Conservation (phyloP, 2,797 vertebrate genomes). For the Trachops cirrhosus region DNA sequence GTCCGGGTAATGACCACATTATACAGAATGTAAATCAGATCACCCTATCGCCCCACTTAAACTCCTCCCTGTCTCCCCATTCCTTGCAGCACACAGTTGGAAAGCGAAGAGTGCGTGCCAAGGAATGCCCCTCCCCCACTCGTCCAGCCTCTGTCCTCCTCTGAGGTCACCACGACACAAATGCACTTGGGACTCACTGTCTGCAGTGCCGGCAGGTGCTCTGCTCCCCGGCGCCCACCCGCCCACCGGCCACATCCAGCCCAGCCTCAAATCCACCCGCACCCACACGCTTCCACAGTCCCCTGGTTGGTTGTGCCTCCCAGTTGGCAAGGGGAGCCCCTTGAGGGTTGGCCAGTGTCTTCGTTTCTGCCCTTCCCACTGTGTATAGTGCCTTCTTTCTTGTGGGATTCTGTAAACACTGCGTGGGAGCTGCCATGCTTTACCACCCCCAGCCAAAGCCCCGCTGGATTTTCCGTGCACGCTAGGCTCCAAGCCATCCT, state of each 20-base stretch:
- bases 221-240: neutral
- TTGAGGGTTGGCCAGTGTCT: neutral
- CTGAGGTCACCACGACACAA: neutral
- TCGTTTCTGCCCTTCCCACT: neutral
- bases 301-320: neutral
- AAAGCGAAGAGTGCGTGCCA: neutral
- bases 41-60: neutral
- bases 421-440: no score
- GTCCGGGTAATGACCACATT: neutral
- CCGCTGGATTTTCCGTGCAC: neutral
- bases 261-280: neutral
- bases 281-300: no score
- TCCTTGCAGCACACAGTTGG: neutral
- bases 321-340: neutral
- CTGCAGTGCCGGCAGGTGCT: neutral
- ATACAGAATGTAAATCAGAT: neutral
- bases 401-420: neutral
- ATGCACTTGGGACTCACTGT: neutral
- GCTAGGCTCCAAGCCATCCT: neutral
- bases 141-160: no score
- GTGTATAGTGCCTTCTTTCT: neutral
- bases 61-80: neutral
- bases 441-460: neutral
- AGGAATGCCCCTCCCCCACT: rapidly evolving
- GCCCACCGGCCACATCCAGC: neutral